A percentile compares a stretch with the other conserved stretches of the same genome.
Evolutionary conservation across 2,113 vertebrate species (phyloP).

Genomic region (Pipa parva): DNA sequence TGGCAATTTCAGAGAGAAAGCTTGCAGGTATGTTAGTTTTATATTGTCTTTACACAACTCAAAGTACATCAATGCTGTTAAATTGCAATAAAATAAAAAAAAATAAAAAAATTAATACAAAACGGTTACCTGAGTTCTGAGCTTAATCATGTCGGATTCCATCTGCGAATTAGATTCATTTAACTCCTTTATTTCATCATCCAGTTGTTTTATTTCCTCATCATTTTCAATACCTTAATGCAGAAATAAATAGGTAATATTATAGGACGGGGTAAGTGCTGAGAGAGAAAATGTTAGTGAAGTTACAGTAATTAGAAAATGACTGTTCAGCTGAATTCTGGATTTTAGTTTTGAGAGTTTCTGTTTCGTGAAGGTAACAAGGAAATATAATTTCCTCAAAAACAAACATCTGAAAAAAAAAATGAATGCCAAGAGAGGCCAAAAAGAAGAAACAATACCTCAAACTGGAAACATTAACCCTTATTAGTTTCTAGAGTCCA

Average conservation of each 20-base stretch:
- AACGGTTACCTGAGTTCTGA: conserved; percentile 92
- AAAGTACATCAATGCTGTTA: neutral
- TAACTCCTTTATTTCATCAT: conserved; percentile 98
- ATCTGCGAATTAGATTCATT: conserved; percentile 96
- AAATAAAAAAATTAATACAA: conserved; percentile 47
- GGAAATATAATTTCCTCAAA: no score
- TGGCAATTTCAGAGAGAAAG: conserved; percentile 26
- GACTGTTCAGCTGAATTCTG: no score
- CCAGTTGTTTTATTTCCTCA: conserved; percentile 96
- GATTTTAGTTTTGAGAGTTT: no score
- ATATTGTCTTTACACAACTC: neutral
- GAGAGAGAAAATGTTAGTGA: no score
- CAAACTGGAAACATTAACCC: no score
- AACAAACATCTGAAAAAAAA: no score
- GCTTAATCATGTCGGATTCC: conserved; percentile 98
- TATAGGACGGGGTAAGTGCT: no score
- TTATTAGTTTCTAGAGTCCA: no score
- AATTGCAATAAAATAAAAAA: conserved; percentile 1
- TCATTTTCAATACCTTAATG: conserved; percentile 89
- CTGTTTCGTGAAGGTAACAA: no score
- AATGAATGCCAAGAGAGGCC: no score
- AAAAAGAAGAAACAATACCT: no score
- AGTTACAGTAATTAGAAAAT: no score
- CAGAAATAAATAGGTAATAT: neutral
- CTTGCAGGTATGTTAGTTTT: neutral